Evolutionary conservation across 2,888 invertebrate species (phyloP).

Genomic region (Drosophila maculinotata): DNA sequence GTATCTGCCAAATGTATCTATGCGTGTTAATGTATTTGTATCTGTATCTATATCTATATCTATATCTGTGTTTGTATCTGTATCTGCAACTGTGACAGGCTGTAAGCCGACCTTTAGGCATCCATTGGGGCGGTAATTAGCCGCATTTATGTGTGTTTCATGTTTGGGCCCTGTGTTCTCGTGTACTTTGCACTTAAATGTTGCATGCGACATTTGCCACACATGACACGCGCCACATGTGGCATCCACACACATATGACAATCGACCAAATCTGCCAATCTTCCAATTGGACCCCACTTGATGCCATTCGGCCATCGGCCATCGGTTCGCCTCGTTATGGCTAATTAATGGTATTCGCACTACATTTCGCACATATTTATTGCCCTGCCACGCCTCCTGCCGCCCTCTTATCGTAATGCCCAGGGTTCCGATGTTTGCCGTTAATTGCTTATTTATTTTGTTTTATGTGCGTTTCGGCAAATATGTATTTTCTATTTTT

Average conservation of each 20-base stretch:
- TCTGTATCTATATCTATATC: conserved; percentile 12
- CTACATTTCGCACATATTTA: conserved; percentile 67
- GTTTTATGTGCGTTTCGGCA: conserved; percentile 54
- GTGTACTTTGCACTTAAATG: conserved; percentile 71
- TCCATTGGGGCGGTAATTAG: conserved; percentile 67
- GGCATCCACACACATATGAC: conserved; percentile 67
- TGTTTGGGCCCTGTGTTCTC: conserved; percentile 35
- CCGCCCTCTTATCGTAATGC: background rate
- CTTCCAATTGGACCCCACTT: too few relatives aligned
- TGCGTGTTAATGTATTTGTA: conserved; percentile 14
- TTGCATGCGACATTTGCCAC: conserved; percentile 80
- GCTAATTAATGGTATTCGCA: conserved; percentile 79
- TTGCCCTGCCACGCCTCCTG: conserved; percentile 22
- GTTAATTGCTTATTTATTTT: conserved; percentile 75
- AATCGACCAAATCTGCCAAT: conserved; percentile 45
- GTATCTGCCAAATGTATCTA: too few relatives aligned
- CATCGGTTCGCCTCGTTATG: conserved; percentile 54
- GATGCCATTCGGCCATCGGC: background rate
- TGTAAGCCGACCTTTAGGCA: conserved; percentile 54
- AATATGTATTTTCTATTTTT: conserved; percentile 31
- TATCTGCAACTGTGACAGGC: conserved; percentile 18
- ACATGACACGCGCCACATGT: conserved; percentile 68
- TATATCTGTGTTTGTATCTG: conserved; percentile 16
- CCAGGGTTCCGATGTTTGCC: conserved; percentile 21
- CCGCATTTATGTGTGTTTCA: conserved; percentile 60